Base-by-base conservation (phyloP, 1,140 invertebrate genomes). In the Holcopasites calliopsidis region DNA sequence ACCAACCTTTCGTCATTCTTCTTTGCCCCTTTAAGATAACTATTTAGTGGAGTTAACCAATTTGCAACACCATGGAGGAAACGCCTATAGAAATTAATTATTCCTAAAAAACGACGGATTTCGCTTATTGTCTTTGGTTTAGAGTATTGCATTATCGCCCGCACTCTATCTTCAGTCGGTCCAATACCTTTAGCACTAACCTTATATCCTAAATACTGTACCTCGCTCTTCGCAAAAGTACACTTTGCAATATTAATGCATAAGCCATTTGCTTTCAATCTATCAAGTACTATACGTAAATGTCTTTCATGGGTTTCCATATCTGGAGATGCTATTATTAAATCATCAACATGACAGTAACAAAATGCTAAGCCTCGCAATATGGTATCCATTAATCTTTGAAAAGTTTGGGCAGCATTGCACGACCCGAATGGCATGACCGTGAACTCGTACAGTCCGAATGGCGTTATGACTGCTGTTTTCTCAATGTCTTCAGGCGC, bases 191-290 rank as follows among this genome's bases (percentile, higher is more conserved):
- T 6, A 10, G 1, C 26, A 6, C 3, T 44, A n/a, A 57, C 23
- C 38, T 16, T 44, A 50, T 44, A 55, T 10, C 52, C 52, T 42
- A 57, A 33, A 47, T 54, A 69, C 31, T 57, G 16, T 16, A 69
- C 16, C 4, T 31, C 16, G 4, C 7, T 26, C 16, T 28, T 23
- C 1, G 49, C 54, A 23, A 58, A 55, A 3, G 13, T 35, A 16
- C 52, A 69, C 13, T 69, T 69, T 3, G 18, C 16, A 11, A 47
- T 6, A 47, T 69, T 69, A 8, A 69, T 57, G 1, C 0, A 28
- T 8, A 57, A 16, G 11, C 28, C 23, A 7, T 16, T 8, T 2
- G 57, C 54, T 55, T 1, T 18, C 16, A 58, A 16, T n/a, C 11
- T 40, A 13, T 11, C 8, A 33, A 69, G 47, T 8, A 69, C 3